These are phyloP conservation scores for Vandiemenella viatica DNA, from an alignment of 2,888 invertebrate species.

Conservation along the genomic window DNA sequence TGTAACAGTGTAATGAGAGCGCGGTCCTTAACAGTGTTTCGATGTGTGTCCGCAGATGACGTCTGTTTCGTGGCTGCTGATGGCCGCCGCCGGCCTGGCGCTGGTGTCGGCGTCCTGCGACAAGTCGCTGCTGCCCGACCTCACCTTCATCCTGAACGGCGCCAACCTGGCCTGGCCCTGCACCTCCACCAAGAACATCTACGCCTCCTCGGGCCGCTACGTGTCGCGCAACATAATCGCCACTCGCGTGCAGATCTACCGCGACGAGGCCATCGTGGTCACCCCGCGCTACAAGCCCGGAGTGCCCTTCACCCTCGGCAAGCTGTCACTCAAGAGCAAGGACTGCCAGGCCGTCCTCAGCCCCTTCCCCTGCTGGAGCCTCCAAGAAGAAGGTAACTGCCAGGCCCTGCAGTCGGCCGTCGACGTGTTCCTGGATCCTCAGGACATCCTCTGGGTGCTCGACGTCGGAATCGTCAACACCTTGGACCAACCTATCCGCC, in stretches of 20 bases:
- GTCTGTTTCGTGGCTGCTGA: not conserved
- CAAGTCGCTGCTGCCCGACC: slow-evolving; percentile 21
- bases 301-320: slow-evolving; percentile 33
- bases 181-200: slow-evolving; percentile 39
- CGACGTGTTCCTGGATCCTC: slow-evolving; percentile 44
- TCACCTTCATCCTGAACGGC: slow-evolving; percentile 28
- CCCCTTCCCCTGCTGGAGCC: slow-evolving; percentile 47
- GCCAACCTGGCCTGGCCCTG: slow-evolving; percentile 38
- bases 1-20: not conserved
- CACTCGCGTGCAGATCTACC: slow-evolving; percentile 42
- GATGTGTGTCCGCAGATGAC: not conserved
- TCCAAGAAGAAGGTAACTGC: slow-evolving; percentile 49
- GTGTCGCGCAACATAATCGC: slow-evolving; percentile 42
- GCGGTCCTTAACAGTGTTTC: not conserved
- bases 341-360: slow-evolving; percentile 33
- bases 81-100: slow-evolving; percentile 12
- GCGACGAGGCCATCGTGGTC: slow-evolving; percentile 40
- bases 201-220: slow-evolving; percentile 39
- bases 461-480: slow-evolving; percentile 57
- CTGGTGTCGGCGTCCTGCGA: slow-evolving; percentile 20
- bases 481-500: slow-evolving; percentile 43
- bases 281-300: slow-evolving; percentile 29
- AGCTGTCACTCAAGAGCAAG: slow-evolving; percentile 31
- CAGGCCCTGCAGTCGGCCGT: slow-evolving; percentile 51
- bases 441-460: slow-evolving; percentile 55